Base-by-base conservation (phyloP, 2,113 vertebrate species). In the Bubo bubo region DNA sequence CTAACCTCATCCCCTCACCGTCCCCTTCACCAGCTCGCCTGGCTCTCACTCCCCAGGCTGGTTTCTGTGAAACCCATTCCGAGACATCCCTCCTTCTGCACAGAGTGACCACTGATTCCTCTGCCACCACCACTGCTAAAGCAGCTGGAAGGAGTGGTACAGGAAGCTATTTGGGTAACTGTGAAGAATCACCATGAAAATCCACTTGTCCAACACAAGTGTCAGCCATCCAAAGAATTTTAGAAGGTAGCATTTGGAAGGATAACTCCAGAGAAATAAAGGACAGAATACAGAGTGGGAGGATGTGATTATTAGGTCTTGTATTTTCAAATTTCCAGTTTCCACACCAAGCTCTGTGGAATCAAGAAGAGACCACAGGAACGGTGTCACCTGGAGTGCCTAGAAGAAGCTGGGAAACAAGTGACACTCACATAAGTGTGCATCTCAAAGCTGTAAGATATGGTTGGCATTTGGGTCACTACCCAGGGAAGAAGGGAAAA, bases 401-500 rank as follows among this genome's bases (percentile, higher is more conserved):
- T 10, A 32, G 24, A 59, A 50, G 63, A 1, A 81, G 75, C 17
- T 59, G 35, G 47, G 50, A 34, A 64, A 59, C 8, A 35, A 71
- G 37, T 5, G 62, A 45, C 14, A 7, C 41, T 37, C 12, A 34
- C 18, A 12, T 35, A 47, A 64, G 47, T 0, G 3, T 0, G 2
- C 15, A 17, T 26, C 47, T 56, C 32, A 30, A 52, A 90, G 74
- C 55, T 68, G 32, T 22, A 20, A 76, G 43, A 47, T 10, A 16
- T 1, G 10, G 50, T 3, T 70, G 63, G 75, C 26, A 24, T 21
- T n/a, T 47, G 14, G 56, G 49, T 68, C 47, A 9, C 41, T 30
- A 37, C 49, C 41, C 43, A 63, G 9, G 20, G 17, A 70, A 52
- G 53, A 56, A 62, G 28, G 30, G 15, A 59, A 81, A 35, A 39